A percentile compares a stretch with the other conserved stretches of the same genome.
Conservation (phyloP, 2,888 invertebrate species). For the Himalopsyche tibetana region DNA sequence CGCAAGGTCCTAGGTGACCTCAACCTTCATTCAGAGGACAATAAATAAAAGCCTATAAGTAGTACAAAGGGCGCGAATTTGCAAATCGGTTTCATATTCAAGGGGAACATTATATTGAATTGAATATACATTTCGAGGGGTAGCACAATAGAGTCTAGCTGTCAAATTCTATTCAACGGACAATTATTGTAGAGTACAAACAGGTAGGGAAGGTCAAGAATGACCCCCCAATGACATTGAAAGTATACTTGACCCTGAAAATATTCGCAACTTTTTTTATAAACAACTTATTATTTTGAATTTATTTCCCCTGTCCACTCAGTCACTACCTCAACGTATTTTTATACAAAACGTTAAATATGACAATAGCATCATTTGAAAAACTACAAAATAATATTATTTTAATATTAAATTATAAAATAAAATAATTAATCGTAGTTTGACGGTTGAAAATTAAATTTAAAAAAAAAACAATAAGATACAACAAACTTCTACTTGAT, state of each 20-base stretch:
- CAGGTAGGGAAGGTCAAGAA: conserved; percentile 51
- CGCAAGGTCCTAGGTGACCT: conserved; percentile 62
- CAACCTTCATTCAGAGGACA: conserved; percentile 56
- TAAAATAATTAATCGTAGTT: background rate
- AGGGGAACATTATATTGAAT: conserved; percentile 16
- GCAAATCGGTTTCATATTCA: conserved; percentile 11
- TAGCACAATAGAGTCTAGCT: conserved; percentile 22
- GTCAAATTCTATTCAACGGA: conserved; percentile 24
- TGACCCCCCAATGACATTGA: conserved; percentile 46
- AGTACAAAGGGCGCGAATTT: conserved; percentile 48
- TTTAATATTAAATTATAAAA: no score
- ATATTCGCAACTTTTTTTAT: conserved; percentile 44
- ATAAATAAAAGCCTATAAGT: conserved; percentile 45
- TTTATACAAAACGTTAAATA: no score
- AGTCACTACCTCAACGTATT: no score
- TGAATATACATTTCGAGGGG: conserved; percentile 42
- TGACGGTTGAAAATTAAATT: background rate
- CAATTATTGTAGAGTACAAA: background rate
- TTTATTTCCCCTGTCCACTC: background rate
- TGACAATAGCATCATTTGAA: no score
- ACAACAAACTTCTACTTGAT: conserved; percentile 43
- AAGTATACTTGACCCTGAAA: conserved; percentile 50
- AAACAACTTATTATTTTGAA: background rate
- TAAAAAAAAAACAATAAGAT: background rate
- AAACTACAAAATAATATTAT: no score